Evolutionary conservation across 2,797 vertebrate genomes (phyloP).

Genomic region (Podargus strigoides): DNA sequence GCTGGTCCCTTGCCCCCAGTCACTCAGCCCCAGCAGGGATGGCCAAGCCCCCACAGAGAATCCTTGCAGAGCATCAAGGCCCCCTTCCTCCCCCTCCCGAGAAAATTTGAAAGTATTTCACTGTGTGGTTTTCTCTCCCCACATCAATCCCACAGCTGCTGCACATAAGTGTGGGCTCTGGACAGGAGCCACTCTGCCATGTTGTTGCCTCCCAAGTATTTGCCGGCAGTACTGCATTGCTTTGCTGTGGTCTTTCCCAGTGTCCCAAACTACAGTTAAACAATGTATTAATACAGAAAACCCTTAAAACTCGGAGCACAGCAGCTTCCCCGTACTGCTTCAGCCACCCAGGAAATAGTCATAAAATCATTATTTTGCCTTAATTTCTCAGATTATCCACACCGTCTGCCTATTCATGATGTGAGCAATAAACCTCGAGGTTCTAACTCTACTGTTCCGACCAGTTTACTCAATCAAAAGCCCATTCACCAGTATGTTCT

Average conservation of each 20-base stretch:
- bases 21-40: accelerated
- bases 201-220: neutral
- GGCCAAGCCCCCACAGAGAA: neutral
- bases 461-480: neutral
- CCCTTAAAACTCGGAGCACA: neutral
- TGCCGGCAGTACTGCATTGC: neutral
- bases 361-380: neutral
- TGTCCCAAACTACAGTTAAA: neutral
- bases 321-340: neutral
- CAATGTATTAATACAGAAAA: neutral
- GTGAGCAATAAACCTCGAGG: neutral
- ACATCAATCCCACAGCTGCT: neutral
- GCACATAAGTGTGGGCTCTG: neutral
- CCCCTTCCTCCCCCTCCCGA: neutral
- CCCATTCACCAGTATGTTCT: neutral
- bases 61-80: neutral
- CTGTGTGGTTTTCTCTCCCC: accelerated
- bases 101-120: neutral
- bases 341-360: neutral
- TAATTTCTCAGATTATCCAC: neutral
- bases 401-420: neutral
- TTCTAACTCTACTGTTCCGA: neutral
- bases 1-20: accelerated
- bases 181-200: neutral
- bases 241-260: slow-evolving; percentile 8